phyloP scores from a whole-genome alignment of 2,797 vertebrate genomes.

The Selene dorsalis region DNA sequence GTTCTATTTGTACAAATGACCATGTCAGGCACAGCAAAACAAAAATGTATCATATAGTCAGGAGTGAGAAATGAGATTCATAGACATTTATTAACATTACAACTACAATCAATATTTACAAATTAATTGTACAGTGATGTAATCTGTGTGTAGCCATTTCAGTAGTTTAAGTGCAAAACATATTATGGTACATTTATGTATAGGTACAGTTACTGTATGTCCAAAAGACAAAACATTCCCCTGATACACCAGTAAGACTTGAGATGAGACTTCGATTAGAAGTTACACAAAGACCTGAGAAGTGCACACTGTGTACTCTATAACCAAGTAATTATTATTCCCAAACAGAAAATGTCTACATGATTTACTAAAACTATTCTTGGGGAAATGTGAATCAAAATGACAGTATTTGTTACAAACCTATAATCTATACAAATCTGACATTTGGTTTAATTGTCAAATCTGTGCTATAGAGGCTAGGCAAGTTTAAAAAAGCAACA shows the following conservation, averaged over 20 bases:
- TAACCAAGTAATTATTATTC: not conserved
- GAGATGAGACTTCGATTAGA: not conserved
- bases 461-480: not conserved
- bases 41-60: conserved; percentile 61
- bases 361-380: not conserved
- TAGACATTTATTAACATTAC: conserved; percentile 24
- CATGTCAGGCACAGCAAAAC: conserved; percentile 18
- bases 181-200: conserved; percentile 20
- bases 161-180: conserved; percentile 47
- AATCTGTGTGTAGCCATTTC: conserved; percentile 25
- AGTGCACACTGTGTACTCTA: conserved; percentile 4
- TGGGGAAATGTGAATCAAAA: conserved; percentile 17
- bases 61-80: conserved; percentile 45
- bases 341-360: not conserved
- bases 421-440: not conserved
- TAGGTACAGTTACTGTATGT: not conserved
- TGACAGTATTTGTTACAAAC: conserved; percentile 14
- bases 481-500: too few relatives aligned
- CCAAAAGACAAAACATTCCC: conserved; percentile 25
- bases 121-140: not conserved
- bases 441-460: conserved; percentile 6
- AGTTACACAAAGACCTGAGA: not conserved
- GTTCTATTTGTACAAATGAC: not conserved
- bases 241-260: conserved; percentile 13
- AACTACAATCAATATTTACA: conserved; percentile 52